Conservation (phyloP, 2,888 invertebrate genomes). For the Drosophila quasianomalipes region DNA sequence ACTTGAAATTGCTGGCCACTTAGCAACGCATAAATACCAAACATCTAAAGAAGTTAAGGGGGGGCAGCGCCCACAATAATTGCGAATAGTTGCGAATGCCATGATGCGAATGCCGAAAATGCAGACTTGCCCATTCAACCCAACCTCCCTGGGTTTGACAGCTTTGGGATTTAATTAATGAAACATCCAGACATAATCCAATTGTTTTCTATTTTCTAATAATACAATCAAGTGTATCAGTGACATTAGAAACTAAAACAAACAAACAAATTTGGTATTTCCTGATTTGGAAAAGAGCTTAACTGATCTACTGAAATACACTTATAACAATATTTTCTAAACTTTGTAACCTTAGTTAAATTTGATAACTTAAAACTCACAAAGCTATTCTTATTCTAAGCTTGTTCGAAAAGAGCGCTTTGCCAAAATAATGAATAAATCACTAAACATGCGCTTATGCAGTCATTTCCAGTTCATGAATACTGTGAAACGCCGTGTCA, state of each 20-base stretch:
- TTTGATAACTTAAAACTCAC: not conserved
- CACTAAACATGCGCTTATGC: slow-evolving; percentile 38
- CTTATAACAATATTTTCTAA: not conserved
- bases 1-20: slow-evolving; percentile 49
- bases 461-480: slow-evolving; percentile 57
- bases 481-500: slow-evolving; percentile 29
- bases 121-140: not conserved
- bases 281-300: not conserved
- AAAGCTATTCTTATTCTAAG: slow-evolving; percentile 2
- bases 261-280: not conserved
- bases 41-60: not conserved
- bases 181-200: not conserved
- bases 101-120: slow-evolving; percentile 7
- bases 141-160: not conserved
- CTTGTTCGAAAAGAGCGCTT: not conserved
- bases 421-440: slow-evolving; percentile 33
- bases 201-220: not conserved
- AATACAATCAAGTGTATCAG: no score
- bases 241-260: not conserved
- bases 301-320: not conserved
- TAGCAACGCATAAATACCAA: slow-evolving; percentile 57
- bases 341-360: not conserved
- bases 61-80: not conserved
- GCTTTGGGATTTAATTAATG: slow-evolving; percentile 10
- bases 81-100: slow-evolving; percentile 16